Evolutionary conservation across 2,888 invertebrate species (phyloP), one percentile per base, ranked within the genome.

Genomic region (Syritta pipiens): DNA sequence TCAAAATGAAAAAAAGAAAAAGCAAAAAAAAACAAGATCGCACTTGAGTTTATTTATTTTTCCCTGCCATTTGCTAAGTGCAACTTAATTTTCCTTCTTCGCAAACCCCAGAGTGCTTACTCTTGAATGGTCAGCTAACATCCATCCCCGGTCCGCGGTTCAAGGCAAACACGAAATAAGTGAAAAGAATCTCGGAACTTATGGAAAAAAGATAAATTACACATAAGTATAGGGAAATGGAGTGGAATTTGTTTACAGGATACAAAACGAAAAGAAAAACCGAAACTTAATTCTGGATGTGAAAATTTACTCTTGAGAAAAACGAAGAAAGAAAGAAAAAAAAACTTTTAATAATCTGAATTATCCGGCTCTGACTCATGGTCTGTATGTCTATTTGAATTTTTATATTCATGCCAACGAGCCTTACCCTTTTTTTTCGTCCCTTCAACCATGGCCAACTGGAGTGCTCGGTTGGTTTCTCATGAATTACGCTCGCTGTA

Each of bases 291-390:
- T 10, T 57, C 32, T 57, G 44, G 57, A 37, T 44, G 30, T 51
- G 42, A 42, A 49, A 59, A 65, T 57, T 35, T 19, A 57, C 71
- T 48, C 53, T 62, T 48, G 28, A 28, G 40, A n/a, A n/a, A 28
- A 28, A 2, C 2, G 1, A 1, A 28, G n/a, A 28, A 28, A 28
- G 9, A 2, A 28, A 28, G 37, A 26, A 28, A 22, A 14, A 44
- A 53, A 59, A 67, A 74, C 59, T 74, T 74, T 74, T 74, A 74
- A 74, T 74, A 67, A 74, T 74, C 57, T 44, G 59, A 67, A 74
- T 74, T 63, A 63, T 51, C 40, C 62, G 28, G 62, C 40, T 49
- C 40, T 40, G 48, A 40, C 24, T 63, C 40, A 22, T 20, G 49
- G 42, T 49, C 49, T 53, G 32, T 46, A 42, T 40, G 17, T 59